Evolutionary conservation across 2,888 invertebrate species (phyloP).

Genomic region (Lamproptera curius): DNA sequence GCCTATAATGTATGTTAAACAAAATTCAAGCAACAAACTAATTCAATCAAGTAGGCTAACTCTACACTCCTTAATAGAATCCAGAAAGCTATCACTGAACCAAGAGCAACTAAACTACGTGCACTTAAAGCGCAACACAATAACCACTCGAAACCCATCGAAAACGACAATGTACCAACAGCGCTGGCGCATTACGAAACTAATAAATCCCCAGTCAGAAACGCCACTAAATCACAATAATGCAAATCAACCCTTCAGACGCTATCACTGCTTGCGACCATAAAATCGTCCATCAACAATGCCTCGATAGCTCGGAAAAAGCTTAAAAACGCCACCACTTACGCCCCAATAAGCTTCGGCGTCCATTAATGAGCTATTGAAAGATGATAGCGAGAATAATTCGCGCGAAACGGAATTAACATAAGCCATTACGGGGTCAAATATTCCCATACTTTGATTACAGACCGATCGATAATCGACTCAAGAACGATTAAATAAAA

Average conservation of each 20-base stretch:
- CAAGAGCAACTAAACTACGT: too few relatives aligned
- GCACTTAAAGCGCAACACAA: background rate
- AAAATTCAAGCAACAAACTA: too few relatives aligned
- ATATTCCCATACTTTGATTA: conserved; percentile 42
- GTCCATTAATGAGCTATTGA: conserved; percentile 74
- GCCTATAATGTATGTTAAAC: too few relatives aligned
- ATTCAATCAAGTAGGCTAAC: too few relatives aligned
- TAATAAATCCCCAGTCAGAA: conserved; percentile 50
- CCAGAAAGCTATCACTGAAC: too few relatives aligned
- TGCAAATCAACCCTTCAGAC: conserved; percentile 67
- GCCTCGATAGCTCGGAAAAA: conserved; percentile 47
- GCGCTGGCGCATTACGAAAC: conserved; percentile 37
- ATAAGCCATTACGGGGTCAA: conserved; percentile 66
- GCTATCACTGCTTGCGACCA: conserved; percentile 51
- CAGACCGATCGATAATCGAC: conserved; percentile 25
- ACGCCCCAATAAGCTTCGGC: conserved; percentile 58
- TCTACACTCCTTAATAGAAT: too few relatives aligned
- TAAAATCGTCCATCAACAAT: conserved; percentile 63
- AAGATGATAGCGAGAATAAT: conserved; percentile 77
- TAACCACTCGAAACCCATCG: conserved; percentile 1
- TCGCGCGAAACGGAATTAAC: conserved; percentile 58
- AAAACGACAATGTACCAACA: conserved; percentile 13
- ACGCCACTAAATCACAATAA: conserved; percentile 72
- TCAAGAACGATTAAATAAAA: conserved; percentile 14
- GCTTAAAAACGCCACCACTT: conserved; percentile 56